A percentile compares a stretch with the other conserved stretches of the same genome.
phyloP scores from a whole-genome alignment of 64 coral and sea anemone genomes.

The Dendrophyllia cribrosa region DNA sequence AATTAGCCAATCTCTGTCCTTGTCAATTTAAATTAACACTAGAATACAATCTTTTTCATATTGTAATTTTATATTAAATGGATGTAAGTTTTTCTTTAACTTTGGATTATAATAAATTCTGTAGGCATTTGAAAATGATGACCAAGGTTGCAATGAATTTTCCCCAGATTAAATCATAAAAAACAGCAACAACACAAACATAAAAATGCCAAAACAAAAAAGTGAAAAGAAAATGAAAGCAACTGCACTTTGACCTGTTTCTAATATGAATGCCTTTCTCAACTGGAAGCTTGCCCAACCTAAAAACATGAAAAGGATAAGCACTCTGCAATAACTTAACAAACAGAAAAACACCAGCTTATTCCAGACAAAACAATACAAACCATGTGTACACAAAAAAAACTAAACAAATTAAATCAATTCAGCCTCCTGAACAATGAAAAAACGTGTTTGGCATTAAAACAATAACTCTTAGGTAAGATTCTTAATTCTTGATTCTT shows the following conservation, averaged over 20 bases:
- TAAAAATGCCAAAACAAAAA: constrained; percentile 67
- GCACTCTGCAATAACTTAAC: constrained; percentile 1
- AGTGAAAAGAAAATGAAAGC: constrained; percentile 48
- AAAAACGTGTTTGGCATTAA: too few species aligned
- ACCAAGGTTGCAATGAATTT: background rate
- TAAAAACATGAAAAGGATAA: constrained; percentile 77
- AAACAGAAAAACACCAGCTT: background rate
- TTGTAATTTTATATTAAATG: background rate
- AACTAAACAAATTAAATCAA: too few species aligned
- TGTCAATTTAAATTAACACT: background rate
- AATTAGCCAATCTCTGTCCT: background rate
- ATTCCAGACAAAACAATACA: background rate
- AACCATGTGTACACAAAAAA: too few species aligned
- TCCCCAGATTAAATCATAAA: background rate
- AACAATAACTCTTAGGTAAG: too few species aligned
- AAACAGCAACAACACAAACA: constrained; percentile 2
- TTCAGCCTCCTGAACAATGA: too few species aligned
- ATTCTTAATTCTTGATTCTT: too few species aligned
- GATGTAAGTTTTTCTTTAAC: too few species aligned
- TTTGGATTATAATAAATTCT: too few species aligned
- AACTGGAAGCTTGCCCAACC: constrained; percentile 92
- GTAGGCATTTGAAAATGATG: background rate
- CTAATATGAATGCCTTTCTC: constrained; percentile 84
- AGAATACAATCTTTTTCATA: background rate
- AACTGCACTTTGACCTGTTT: constrained; percentile 84